Evolutionary conservation across 2,797 vertebrate genomes (phyloP).

Genomic region (Gouania willdenowi): DNA sequence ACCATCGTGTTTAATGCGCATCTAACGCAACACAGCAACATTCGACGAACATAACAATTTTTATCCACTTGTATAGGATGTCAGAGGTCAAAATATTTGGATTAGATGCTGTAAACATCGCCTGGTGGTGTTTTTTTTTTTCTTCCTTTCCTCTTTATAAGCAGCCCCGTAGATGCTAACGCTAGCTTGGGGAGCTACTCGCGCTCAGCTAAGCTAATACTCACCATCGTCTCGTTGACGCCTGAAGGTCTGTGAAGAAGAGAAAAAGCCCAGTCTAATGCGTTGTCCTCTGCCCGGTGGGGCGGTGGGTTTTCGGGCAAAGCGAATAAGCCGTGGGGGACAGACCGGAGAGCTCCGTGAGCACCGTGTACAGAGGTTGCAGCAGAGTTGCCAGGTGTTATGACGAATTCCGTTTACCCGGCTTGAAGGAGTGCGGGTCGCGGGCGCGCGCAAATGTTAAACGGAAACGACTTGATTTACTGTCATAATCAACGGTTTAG

Average conservation of each 20-base stretch:
- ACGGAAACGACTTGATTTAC: too few species aligned
- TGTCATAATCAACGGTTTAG: too few species aligned
- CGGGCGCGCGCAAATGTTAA: too few species aligned
- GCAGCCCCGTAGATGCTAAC: not conserved
- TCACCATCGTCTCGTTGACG: constrained; percentile 59
- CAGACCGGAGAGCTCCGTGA: not conserved
- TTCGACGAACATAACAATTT: too few species aligned
- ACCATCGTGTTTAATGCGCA: too few species aligned
- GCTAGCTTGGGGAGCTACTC: not conserved
- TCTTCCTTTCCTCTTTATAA: not conserved
- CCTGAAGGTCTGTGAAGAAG: constrained; percentile 28
- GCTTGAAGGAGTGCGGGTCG: too few species aligned
- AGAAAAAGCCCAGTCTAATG: not conserved
- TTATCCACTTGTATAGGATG: too few species aligned
- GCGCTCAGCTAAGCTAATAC: constrained; percentile 36
- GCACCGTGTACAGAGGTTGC: constrained; percentile 9
- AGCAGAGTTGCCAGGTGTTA: constrained; percentile 16
- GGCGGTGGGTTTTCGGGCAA: not conserved
- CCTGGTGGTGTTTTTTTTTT: not conserved
- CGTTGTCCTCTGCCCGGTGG: not conserved
- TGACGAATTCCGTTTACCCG: too few species aligned
- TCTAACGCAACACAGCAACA: too few species aligned
- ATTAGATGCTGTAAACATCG: not conserved
- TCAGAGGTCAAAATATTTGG: too few species aligned
- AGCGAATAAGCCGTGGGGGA: not conserved